phyloP scores from a whole-genome alignment of 2,113 vertebrate species.

The Motacilla tschutschensis region DNA sequence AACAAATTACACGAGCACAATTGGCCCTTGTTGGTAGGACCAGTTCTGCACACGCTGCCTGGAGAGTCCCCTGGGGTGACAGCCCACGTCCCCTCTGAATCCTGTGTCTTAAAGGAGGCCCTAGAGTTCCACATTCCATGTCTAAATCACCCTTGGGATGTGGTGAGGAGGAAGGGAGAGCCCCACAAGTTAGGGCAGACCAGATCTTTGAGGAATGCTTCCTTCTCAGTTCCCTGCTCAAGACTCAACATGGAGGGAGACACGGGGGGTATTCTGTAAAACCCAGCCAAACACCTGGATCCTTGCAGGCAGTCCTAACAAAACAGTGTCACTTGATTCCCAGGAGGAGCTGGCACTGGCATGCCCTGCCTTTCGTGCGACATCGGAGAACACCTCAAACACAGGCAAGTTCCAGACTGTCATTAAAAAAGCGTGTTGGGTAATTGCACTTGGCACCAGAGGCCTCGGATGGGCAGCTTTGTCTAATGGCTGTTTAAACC shows the following conservation, averaged over 20 bases:
- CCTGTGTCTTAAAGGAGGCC: neutral
- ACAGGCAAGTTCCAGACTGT: neutral
- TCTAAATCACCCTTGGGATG: neutral
- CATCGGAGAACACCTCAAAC: conserved; percentile 4
- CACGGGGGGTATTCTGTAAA: accelerated
- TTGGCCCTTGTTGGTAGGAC: neutral
- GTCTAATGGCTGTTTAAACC: neutral
- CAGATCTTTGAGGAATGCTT: neutral
- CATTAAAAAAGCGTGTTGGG: neutral
- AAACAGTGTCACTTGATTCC: neutral
- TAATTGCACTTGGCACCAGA: neutral
- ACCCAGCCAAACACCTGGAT: neutral
- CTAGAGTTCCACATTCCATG: neutral
- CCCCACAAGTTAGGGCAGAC: neutral
- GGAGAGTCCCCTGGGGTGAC: neutral
- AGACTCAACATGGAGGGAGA: neutral
- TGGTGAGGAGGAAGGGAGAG: neutral
- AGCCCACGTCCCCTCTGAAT: neutral
- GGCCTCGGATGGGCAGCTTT: neutral
- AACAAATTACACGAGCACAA: neutral
- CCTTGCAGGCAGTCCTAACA: neutral
- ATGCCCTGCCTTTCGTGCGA: neutral
- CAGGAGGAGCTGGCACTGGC: neutral
- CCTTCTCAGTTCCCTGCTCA: neutral
- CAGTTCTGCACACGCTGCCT: neutral